Percentiles rank a stretch among this genome's conserved stretches.
Conservation (phyloP, 2,797 vertebrate species). For the Gymnothorax javanicus region DNA sequence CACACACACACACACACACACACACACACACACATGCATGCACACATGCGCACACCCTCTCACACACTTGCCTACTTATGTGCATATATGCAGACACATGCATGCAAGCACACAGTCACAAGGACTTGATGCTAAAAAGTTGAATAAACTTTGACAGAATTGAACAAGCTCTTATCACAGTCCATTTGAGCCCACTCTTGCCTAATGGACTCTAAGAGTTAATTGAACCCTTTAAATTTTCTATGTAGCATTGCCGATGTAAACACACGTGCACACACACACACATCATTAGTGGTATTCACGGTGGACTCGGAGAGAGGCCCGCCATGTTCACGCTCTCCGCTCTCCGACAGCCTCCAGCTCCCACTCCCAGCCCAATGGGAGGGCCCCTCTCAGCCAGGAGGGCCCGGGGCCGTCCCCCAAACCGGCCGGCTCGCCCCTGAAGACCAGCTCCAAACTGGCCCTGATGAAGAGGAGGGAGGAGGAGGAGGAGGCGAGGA, state of each 20-base stretch:
- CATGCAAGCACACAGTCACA: background rate
- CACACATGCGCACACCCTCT: too few relatives aligned
- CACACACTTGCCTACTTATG: too few relatives aligned
- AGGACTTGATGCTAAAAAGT: too few relatives aligned
- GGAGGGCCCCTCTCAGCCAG: slow-evolving; percentile 21
- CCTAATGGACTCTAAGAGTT: too few relatives aligned
- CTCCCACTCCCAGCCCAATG: slow-evolving; percentile 43
- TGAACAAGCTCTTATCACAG: too few relatives aligned
- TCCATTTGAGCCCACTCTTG: too few relatives aligned
- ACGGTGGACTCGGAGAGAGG: background rate
- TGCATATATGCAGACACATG: too few relatives aligned
- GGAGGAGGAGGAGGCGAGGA: slow-evolving; percentile 55
- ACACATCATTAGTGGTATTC: background rate
- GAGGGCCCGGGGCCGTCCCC: slow-evolving; percentile 60
- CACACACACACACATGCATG: background rate
- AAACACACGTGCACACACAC: background rate
- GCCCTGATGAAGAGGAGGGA: slow-evolving; percentile 78
- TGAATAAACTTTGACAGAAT: too few relatives aligned
- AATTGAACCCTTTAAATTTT: too few relatives aligned
- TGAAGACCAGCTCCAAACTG: slow-evolving; percentile 81
- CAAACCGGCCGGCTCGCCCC: slow-evolving; percentile 55
- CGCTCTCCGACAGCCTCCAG: slow-evolving; percentile 7
- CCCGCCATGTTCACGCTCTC: background rate
- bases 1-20: background rate
- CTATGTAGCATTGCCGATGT: too few relatives aligned